A percentile compares a stretch with the other conserved stretches of the same genome.
Conservation (phyloP, 2,797 vertebrate species). For the Neostethus bicornis region DNA sequence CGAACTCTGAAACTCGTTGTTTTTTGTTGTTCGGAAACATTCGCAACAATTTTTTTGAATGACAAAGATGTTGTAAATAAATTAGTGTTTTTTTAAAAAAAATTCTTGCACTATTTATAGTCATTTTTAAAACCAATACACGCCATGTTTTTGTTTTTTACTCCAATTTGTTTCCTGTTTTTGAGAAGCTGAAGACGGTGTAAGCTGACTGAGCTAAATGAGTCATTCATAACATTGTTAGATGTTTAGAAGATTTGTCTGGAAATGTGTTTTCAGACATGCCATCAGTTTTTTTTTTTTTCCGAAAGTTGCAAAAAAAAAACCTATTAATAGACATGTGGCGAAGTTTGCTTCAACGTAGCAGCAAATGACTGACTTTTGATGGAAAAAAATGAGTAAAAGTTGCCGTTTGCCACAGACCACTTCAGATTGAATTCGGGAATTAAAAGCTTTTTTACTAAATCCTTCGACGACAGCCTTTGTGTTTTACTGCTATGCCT, state of each 20-base stretch:
- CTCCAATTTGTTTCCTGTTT: too few relatives aligned
- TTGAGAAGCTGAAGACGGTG: too few relatives aligned
- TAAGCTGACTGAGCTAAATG: too few relatives aligned
- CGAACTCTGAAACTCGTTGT: too few relatives aligned
- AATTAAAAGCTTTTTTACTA: constrained; percentile 21
- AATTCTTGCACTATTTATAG: too few relatives aligned
- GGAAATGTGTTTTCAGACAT: constrained; percentile 47
- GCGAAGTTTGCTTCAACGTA: constrained; percentile 17
- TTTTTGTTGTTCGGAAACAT: too few relatives aligned
- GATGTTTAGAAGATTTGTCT: constrained; percentile 31
- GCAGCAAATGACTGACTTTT: constrained; percentile 39
- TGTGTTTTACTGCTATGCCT: constrained; percentile 12
- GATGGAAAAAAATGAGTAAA: constrained; percentile 49
- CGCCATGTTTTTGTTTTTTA: too few relatives aligned
- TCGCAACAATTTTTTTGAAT: too few relatives aligned
- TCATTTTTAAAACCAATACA: too few relatives aligned
- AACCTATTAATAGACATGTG: constrained; percentile 39
- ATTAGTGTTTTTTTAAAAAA: too few relatives aligned
- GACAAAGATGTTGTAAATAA: too few relatives aligned
- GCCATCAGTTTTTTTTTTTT: constrained; percentile 27
- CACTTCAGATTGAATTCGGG: constrained; percentile 30
- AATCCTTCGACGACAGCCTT: constrained; percentile 12
- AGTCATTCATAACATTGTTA: constrained; percentile 34
- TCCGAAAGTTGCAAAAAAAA: constrained; percentile 47
- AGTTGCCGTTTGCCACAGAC: constrained; percentile 16